Base-by-base conservation (phyloP, 2,888 invertebrate genomes). In the Drosophila parthenogenetica region DNA sequence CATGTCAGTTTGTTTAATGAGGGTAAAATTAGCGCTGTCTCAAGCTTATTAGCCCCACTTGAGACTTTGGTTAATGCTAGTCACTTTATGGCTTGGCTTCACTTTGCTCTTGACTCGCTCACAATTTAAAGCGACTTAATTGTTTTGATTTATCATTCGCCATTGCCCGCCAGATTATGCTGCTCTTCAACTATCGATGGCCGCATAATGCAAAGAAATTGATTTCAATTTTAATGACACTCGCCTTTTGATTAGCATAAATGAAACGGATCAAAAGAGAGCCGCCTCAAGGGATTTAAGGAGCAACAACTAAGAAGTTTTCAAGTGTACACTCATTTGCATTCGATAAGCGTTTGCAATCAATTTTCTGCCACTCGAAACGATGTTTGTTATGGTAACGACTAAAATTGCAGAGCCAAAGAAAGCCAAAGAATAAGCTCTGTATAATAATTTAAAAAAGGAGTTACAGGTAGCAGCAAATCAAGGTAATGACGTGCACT, bases 11-110 rank as follows among this genome's bases (percentile, higher is more conserved):
- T 87, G 86, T 87, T 86, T 86, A 86, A 86, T 86, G 89, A 89
- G 85, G 89, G 89, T 89, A 84, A 89, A 86, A 86, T 86, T 86
- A 87, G 85, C 85, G 86, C 87, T 79, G 89, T 85, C 87, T 85
- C 87, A 87, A 75, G 81, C 89, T 84, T 84, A 89, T 85, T 89
- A 85, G 84, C 73, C 84, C 79, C 89, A 85, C 87, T 84, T 84
- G 89, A 81, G 83, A 82, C 87, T 88, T 73, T 69, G 80, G 72
- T 86, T 83, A 83, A 83, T 83, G 88, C 83, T 60, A 82, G 73
- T 86, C 83, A 88, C 69, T 83, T 83, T 83, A 87, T 81, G 81
- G 82, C 79, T 19, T 43, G 57, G 48, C 79, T 73, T 67, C 68
- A 32, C 69, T 63, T 67, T 69, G 53, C 48, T 58, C 63, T 57